These are phyloP conservation scores for Brachymystax lenok DNA, from an alignment of 2,797 vertebrate species.

Conservation along the genomic window DNA sequence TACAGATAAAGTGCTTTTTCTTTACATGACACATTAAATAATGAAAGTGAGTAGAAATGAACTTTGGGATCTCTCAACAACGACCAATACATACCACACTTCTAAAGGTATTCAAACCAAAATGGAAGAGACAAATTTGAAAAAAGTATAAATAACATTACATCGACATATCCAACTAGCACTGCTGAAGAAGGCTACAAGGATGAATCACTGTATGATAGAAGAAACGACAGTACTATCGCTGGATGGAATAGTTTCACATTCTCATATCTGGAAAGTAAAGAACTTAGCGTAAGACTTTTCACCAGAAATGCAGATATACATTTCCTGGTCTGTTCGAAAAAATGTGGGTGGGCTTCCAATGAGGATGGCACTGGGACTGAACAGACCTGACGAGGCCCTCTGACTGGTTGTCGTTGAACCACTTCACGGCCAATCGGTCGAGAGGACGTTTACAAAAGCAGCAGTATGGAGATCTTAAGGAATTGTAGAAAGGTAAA, in stretches of 20 bases:
- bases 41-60: conserved; percentile 72
- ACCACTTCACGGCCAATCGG: conserved; percentile 27
- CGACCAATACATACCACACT: conserved; percentile 36
- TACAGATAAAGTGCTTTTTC: conserved; percentile 86
- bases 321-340: conserved; percentile 25
- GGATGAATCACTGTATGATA: conserved; percentile 67
- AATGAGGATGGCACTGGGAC: conserved; percentile 35
- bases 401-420: conserved; percentile 52
- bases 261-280: conserved; percentile 65
- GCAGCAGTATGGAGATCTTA: conserved; percentile 81
- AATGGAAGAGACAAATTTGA: conserved; percentile 48
- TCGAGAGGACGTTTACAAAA: conserved; percentile 61
- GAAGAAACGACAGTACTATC: conserved; percentile 54
- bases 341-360: neutral
- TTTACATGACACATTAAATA: conserved; percentile 80
- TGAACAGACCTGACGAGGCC: conserved; percentile 21
- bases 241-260: conserved; percentile 72
- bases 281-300: conserved; percentile 66
- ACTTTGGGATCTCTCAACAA: conserved; percentile 39
- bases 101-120: conserved; percentile 32
- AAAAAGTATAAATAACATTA: conserved; percentile 54
- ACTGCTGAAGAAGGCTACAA: conserved; percentile 50
- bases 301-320: conserved; percentile 33
- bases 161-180: conserved; percentile 56
- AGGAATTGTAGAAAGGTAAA: conserved; percentile 69